phyloP scores from a whole-genome alignment of 1,140 invertebrate species.

The Hyphantria cunea region DNA sequence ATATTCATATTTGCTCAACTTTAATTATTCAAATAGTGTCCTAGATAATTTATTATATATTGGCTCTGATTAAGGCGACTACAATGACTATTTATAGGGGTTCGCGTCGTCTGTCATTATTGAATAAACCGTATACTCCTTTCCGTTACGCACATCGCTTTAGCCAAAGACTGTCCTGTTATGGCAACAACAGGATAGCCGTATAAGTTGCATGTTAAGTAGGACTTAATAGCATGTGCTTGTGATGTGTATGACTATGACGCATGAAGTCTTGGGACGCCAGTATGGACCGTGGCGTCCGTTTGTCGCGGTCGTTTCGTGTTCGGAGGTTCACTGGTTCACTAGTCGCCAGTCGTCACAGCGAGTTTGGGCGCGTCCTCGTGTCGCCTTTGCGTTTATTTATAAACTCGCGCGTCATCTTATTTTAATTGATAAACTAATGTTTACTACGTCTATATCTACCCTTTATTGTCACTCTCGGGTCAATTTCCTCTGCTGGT shows the following conservation, averaged over 20 bases:
- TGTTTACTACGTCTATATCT: constrained; percentile 46
- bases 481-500: constrained; percentile 5
- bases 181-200: constrained; percentile 37
- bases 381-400: constrained; percentile 67
- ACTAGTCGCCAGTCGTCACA: constrained; percentile 55
- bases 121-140: neutral
- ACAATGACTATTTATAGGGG: too few species aligned
- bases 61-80: too few species aligned
- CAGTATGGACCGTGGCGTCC: constrained; percentile 56
- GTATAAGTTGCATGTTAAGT: constrained; percentile 46
- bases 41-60: too few species aligned
- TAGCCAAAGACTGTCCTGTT: constrained; percentile 10
- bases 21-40: too few species aligned
- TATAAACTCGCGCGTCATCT: constrained; percentile 68
- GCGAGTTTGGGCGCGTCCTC: constrained; percentile 64
- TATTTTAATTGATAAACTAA: constrained; percentile 48
- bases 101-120: neutral
- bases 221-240: constrained; percentile 39
- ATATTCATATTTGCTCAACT: neutral
- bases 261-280: constrained; percentile 64
- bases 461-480: constrained; percentile 6
- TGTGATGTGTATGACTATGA: constrained; percentile 65
- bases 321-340: constrained; percentile 47
- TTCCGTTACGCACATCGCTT: neutral
- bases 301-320: constrained; percentile 52